Percentiles rank a stretch among this genome's conserved stretches.
phyloP scores from a whole-genome alignment of 2,888 invertebrate species.

The Pseudolycoriella hygida region DNA sequence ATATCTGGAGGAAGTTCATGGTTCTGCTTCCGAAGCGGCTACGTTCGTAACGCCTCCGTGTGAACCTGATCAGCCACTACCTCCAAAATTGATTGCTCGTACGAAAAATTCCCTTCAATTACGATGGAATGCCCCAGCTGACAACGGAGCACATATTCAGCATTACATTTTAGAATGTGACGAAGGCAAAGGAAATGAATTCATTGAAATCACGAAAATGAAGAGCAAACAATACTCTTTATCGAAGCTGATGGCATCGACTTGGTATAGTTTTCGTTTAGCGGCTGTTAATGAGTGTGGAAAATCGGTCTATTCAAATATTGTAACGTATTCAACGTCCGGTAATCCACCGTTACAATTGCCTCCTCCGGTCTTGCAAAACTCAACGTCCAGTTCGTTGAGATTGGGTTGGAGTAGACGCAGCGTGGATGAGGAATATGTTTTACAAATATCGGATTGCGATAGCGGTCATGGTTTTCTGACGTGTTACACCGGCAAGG shows the following conservation, averaged over 20 bases:
- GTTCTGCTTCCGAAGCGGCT: slow-evolving; percentile 57
- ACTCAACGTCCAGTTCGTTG: slow-evolving; percentile 43
- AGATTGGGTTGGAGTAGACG: slow-evolving; percentile 57
- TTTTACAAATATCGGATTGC: slow-evolving; percentile 60
- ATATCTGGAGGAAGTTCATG: slow-evolving; percentile 49
- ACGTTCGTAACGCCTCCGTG: slow-evolving; percentile 67
- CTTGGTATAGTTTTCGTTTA: slow-evolving; percentile 64
- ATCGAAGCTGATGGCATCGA: slow-evolving; percentile 57
- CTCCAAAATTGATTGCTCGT: slow-evolving; percentile 54
- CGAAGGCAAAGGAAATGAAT: slow-evolving; percentile 47
- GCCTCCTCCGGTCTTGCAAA: slow-evolving; percentile 49
- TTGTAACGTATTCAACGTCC: slow-evolving; percentile 50
- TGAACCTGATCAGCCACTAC: slow-evolving; percentile 59
- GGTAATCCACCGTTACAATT: slow-evolving; percentile 69
- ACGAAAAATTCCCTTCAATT: slow-evolving; percentile 52
- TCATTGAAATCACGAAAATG: slow-evolving; percentile 53
- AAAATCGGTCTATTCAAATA: slow-evolving; percentile 51
- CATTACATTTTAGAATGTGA: slow-evolving; percentile 66
- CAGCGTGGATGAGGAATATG: slow-evolving; percentile 61
- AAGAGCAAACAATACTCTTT: slow-evolving; percentile 59
- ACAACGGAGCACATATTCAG: slow-evolving; percentile 63
- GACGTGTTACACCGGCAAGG: slow-evolving; percentile 61
- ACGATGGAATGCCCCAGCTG: slow-evolving; percentile 52
- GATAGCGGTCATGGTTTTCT: slow-evolving; percentile 58
- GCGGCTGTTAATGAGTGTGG: slow-evolving; percentile 71